phyloP scores from a whole-genome alignment of 2,888 invertebrate species.

The Melanchra persicariae region DNA sequence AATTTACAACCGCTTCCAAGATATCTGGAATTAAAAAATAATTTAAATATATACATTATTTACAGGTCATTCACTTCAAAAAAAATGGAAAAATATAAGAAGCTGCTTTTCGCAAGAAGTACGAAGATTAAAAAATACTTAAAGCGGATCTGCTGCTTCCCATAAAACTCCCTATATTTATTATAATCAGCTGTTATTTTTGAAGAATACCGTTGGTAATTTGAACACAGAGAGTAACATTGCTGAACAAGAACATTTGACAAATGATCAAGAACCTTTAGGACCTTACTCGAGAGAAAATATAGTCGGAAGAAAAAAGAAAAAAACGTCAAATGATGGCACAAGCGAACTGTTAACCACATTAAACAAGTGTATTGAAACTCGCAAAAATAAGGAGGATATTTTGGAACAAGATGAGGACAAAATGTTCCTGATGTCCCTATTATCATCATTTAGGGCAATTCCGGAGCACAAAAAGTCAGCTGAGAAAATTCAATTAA shows the following conservation, averaged over 20 bases:
- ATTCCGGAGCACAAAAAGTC: conserved; percentile 49
- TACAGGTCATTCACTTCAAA: conserved; percentile 3
- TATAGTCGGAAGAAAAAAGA: conserved; percentile 52
- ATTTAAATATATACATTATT: conserved; percentile 9
- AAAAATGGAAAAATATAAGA: conserved; percentile 44
- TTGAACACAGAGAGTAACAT: conserved; percentile 55
- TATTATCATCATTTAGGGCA: conserved; percentile 39
- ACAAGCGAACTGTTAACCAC: too few species aligned
- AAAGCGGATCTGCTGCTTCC: conserved; percentile 55
- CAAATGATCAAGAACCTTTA: conserved; percentile 58
- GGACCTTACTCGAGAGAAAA: conserved; percentile 50
- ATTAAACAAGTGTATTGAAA: conserved; percentile 46
- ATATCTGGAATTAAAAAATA: conserved; percentile 53
- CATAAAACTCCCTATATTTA: conserved; percentile 55
- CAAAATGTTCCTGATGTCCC: conserved; percentile 40
- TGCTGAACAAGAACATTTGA: conserved; percentile 51
- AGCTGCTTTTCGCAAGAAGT: conserved; percentile 54
- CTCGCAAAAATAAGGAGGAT: conserved; percentile 48
- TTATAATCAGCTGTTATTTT: conserved; percentile 55
- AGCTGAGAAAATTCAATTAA: conserved; percentile 44
- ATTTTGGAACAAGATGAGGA: conserved; percentile 45
- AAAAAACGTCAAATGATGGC: conserved; percentile 21
- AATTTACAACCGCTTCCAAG: conserved; percentile 50
- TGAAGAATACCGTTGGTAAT: conserved; percentile 54
- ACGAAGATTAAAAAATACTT: conserved; percentile 53